Evolutionary conservation across 2,113 vertebrate species (phyloP).

Genomic region (Notiomystis cincta): DNA sequence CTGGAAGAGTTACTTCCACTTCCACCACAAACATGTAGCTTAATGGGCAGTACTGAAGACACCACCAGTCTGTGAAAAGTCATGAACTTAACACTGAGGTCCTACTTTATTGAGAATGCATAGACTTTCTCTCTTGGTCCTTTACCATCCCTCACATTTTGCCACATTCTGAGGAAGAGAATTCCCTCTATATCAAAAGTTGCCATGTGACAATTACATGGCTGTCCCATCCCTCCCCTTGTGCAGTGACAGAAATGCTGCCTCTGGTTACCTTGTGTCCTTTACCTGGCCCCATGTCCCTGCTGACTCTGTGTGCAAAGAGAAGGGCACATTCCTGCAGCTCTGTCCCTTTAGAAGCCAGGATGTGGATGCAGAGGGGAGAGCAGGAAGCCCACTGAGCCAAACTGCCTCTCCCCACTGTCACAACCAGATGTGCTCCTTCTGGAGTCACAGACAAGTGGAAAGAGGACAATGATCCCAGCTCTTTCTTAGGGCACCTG

Average conservation of each 20-base stretch:
- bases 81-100: not conserved
- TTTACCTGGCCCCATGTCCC: rapidly evolving
- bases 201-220: rapidly evolving
- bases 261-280: not conserved
- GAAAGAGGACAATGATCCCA: not conserved
- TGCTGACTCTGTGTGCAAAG: not conserved
- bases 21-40: not conserved
- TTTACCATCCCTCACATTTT: not conserved
- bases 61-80: not conserved
- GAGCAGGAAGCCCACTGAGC: not conserved
- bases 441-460: rapidly evolving
- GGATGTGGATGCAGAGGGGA: not conserved
- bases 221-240: not conserved
- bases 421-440: rapidly evolving
- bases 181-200: not conserved
- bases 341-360: not conserved
- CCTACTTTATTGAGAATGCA: not conserved
- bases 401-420: not conserved
- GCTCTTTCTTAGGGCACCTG: not conserved
- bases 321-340: not conserved
- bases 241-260: not conserved
- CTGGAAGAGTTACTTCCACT: not conserved
- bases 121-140: not conserved
- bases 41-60: not conserved
- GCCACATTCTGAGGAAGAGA: not conserved